A percentile compares a stretch with the other conserved stretches of the same genome.
Conservation (phyloP, 2,113 vertebrate genomes). For the Tachycineta bicolor region DNA sequence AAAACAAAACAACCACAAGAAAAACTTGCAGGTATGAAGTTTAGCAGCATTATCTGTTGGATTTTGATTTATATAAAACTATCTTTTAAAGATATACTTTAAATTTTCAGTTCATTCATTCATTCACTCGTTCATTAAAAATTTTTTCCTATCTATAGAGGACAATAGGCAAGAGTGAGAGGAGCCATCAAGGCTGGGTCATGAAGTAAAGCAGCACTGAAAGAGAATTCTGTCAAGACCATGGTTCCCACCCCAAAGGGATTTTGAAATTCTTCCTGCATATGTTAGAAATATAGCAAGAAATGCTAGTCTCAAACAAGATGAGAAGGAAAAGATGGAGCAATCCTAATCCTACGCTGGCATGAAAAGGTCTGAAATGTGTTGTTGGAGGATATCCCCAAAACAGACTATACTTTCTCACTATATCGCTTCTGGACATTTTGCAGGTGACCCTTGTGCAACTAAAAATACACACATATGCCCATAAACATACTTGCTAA, state of each 20-base stretch:
- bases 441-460: neutral
- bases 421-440: neutral
- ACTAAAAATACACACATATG: neutral
- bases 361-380: neutral
- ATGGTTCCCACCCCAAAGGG: neutral
- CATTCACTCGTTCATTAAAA: neutral
- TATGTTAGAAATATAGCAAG: neutral
- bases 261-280: neutral
- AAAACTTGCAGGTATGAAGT: neutral
- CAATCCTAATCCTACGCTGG: neutral
- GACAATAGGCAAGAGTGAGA: neutral
- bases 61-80: neutral
- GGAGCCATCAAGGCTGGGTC: neutral
- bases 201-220: neutral
- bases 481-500: neutral
- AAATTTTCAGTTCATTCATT: neutral
- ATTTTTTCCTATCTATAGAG: neutral
- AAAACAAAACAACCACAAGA: too few relatives aligned
- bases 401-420: neutral
- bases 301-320: neutral
- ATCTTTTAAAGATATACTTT: neutral
- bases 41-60: neutral
- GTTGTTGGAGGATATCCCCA: neutral
- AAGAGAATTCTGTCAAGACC: neutral
- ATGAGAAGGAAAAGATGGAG: neutral